Percentiles rank a stretch among this genome's conserved stretches.
Conservation (phyloP, 2,888 invertebrate genomes). For the Phasia obesa region DNA sequence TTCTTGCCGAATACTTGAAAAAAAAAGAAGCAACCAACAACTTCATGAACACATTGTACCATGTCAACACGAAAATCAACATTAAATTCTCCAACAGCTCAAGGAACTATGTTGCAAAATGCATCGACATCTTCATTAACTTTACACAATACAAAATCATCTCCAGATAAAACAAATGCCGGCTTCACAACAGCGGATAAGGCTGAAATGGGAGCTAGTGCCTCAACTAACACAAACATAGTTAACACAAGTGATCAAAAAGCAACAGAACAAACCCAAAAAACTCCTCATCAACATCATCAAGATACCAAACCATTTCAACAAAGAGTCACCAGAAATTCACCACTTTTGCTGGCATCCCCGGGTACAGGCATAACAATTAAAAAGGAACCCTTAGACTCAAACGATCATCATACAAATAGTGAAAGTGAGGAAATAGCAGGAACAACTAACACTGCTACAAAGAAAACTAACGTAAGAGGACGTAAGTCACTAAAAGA, state of each 20-base stretch:
- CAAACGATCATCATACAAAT: conserved; percentile 67
- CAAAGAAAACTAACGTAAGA: conserved; percentile 72
- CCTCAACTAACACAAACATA: conserved; percentile 36
- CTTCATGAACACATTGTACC: conserved; percentile 61
- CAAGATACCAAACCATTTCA: conserved; percentile 70
- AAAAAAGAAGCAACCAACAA: conserved; percentile 48
- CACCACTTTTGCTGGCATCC: conserved; percentile 75
- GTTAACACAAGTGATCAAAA: conserved; percentile 32
- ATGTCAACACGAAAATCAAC: conserved; percentile 73
- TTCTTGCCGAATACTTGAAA: conserved; percentile 52
- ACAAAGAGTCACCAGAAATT: conserved; percentile 76
- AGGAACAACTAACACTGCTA: conserved; percentile 11
- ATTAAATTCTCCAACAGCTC: conserved; percentile 60
- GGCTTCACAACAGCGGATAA: conserved; percentile 46
- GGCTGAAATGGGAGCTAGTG: conserved; percentile 56
- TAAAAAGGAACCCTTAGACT: conserved; percentile 73
- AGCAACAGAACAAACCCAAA: conserved; percentile 50
- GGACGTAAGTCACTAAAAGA: conserved; percentile 79
- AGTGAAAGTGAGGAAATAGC: conserved; percentile 72
- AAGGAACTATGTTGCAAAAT: conserved; percentile 66
- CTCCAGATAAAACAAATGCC: conserved; percentile 56
- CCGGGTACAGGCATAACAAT: conserved; percentile 65
- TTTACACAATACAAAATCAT: conserved; percentile 43
- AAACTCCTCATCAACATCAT: no score
- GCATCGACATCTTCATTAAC: conserved; percentile 48